These are phyloP conservation scores for Capromys pilorides DNA, from an alignment of 2,797 vertebrate genomes.

Conservation along the genomic window DNA sequence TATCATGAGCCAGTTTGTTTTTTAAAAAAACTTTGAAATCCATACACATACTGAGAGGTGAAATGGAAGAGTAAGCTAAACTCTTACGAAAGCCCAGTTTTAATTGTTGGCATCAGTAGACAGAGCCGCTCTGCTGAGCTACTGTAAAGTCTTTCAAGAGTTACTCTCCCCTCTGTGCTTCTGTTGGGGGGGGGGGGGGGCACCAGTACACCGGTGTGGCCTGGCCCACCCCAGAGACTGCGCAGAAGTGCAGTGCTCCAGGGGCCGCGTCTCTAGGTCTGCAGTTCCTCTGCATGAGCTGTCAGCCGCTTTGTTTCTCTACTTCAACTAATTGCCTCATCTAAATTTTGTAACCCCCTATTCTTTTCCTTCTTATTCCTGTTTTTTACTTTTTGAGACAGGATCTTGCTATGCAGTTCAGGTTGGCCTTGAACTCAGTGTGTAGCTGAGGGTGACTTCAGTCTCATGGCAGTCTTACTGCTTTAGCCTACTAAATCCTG, in stretches of 20 bases:
- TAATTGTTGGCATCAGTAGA: background rate
- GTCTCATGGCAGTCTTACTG: background rate
- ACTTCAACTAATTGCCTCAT: background rate
- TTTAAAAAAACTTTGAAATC: background rate
- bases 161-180: slow-evolving; percentile 38
- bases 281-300: background rate
- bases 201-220: background rate
- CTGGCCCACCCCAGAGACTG: background rate
- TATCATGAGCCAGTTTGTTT: background rate
- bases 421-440: background rate
- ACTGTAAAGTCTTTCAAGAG: background rate
- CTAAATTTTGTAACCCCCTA: background rate
- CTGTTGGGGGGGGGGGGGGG: background rate
- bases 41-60: slow-evolving; percentile 23
- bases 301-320: slow-evolving; percentile 21
- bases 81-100: background rate
- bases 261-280: background rate
- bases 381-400: background rate
- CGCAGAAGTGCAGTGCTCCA: background rate
- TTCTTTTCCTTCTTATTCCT: background rate
- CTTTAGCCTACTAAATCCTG: background rate
- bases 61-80: slow-evolving; percentile 30
- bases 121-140: background rate
- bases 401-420: background rate
- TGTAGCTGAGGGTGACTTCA: too few relatives aligned